Conservation (phyloP, 37 sponge, comb jelly and placozoan genomes). For the Cliona cf. orientalis region DNA sequence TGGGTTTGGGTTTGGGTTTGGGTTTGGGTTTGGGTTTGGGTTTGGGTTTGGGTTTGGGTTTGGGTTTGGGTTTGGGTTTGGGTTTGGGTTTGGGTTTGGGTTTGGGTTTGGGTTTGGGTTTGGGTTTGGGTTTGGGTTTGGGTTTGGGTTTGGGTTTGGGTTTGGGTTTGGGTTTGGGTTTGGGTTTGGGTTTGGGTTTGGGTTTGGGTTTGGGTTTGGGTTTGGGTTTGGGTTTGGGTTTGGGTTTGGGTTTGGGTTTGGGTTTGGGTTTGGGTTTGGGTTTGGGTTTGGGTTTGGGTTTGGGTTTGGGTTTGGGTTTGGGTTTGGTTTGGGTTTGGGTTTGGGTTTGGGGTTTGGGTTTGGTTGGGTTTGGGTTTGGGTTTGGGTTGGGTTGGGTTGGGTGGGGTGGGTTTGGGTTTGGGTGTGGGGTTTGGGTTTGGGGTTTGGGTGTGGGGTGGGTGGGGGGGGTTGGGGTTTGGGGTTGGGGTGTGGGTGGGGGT, state of each 20-base stretch:
- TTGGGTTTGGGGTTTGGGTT: too few relatives aligned
- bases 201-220: neutral
- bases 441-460: too few relatives aligned
- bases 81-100: neutral
- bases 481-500: neutral
- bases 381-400: neutral
- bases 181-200: neutral
- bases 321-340: too few relatives aligned
- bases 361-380: too few relatives aligned
- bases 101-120: neutral
- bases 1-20: neutral
- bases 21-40: neutral
- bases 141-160: neutral
- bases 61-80: neutral
- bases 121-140: neutral
- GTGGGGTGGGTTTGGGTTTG: neutral
- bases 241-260: neutral
- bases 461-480: neutral
- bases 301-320: too few relatives aligned
- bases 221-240: neutral
- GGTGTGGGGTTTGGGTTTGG: too few relatives aligned
- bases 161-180: neutral
- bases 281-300: neutral
- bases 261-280: neutral
- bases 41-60: neutral